Conservation (phyloP, 2,113 vertebrate species). For the Platysteira castanea region DNA sequence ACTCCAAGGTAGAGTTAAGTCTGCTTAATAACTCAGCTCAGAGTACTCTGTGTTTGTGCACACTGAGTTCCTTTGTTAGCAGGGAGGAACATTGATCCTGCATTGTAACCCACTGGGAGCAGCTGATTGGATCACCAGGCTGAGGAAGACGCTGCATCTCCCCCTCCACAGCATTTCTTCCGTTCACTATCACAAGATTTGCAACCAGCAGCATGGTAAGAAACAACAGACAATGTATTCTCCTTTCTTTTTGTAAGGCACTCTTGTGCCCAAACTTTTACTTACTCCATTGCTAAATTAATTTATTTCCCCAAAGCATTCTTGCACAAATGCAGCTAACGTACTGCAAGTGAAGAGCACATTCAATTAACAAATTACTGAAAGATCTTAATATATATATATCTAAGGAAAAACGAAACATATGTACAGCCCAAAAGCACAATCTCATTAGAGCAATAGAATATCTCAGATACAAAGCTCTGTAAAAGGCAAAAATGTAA, state of each 20-base stretch:
- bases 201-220: neutral
- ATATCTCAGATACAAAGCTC: constrained; percentile 46
- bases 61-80: neutral
- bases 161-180: neutral
- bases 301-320: neutral
- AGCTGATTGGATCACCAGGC: neutral
- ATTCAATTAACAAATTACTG: constrained; percentile 6
- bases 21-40: neutral
- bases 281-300: neutral
- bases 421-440: neutral
- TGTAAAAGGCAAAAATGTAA: constrained; percentile 64
- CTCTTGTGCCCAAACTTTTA: neutral
- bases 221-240: neutral
- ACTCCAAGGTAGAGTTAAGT: neutral
- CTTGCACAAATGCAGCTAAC: neutral
- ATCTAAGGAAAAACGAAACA: neutral
- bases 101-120: neutral
- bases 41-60: neutral
- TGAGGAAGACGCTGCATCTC: neutral
- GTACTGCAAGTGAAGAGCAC: neutral
- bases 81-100: neutral
- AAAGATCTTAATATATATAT: neutral
- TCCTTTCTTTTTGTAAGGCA: neutral
- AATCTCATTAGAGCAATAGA: constrained; percentile 39
- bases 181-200: neutral